A percentile compares a stretch with the other conserved stretches of the same genome.
Evolutionary conservation across 2,797 vertebrate species (phyloP).

Genomic region (Pseudocheirus occidentalis): DNA sequence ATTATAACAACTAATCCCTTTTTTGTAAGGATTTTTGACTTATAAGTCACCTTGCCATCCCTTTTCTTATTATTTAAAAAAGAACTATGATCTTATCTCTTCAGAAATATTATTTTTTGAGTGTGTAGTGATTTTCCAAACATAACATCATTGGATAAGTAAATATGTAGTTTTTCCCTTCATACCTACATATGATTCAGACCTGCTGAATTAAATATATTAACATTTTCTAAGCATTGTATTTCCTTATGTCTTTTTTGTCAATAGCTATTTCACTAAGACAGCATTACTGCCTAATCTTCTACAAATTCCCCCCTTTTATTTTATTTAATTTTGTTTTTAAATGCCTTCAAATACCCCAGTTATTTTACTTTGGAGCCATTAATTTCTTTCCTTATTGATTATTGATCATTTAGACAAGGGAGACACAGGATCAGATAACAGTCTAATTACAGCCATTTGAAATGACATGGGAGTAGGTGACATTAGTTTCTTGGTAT

Average conservation of each 20-base stretch:
- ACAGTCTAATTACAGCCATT: not conserved
- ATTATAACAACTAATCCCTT: not conserved
- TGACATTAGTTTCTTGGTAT: not conserved
- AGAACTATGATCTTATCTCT: not conserved
- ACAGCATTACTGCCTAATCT: not conserved
- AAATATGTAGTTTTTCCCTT: not conserved
- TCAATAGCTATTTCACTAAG: not conserved
- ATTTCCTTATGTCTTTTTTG: constrained; percentile 2
- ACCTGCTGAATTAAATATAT: not conserved
- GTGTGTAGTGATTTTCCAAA: not conserved
- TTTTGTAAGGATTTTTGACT: not conserved
- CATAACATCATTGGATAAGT: not conserved
- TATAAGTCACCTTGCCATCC: not conserved
- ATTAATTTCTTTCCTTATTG: not conserved
- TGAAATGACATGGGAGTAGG: not conserved
- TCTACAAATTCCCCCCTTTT: not conserved
- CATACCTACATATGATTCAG: not conserved
- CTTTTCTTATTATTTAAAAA: constrained; percentile 12
- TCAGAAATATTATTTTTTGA: not conserved
- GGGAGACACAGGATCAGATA: not conserved
- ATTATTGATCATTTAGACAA: constrained; percentile 18
- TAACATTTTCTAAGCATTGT: not conserved
- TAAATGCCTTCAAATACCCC: constrained; percentile 6
- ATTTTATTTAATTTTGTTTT: constrained; percentile 22
- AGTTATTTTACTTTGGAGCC: not conserved